Evolutionary conservation across 2,113 vertebrate species (phyloP).

Genomic region (Leptodactylus fuscus): DNA sequence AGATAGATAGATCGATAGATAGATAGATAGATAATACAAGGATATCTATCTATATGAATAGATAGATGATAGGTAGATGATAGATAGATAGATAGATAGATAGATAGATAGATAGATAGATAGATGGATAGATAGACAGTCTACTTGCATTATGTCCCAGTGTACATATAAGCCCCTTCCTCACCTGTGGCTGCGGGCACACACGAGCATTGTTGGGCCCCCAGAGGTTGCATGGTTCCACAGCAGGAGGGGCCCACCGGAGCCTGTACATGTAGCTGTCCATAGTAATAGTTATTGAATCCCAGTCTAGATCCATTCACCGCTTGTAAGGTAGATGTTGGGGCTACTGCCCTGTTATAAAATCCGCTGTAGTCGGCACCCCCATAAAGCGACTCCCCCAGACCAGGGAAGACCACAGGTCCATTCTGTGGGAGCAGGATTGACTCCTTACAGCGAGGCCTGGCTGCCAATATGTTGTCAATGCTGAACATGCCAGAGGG

Average conservation of each 20-base stretch:
- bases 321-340: conserved; percentile 79
- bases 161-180: neutral
- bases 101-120: neutral
- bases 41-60: neutral
- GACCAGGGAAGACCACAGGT: conserved; percentile 83
- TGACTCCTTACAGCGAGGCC: conserved; percentile 93
- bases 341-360: conserved; percentile 84
- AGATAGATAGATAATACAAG: conserved; percentile 1
- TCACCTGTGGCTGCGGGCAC: conserved; percentile 83
- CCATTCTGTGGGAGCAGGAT: conserved; percentile 83
- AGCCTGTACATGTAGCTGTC: conserved; percentile 91
- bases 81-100: conserved; percentile 3
- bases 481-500: conserved; percentile 98
- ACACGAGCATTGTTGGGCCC: conserved; percentile 92
- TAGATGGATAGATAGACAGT: neutral
- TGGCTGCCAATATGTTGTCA: conserved; percentile 94
- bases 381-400: conserved; percentile 87
- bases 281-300: conserved; percentile 94
- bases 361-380: conserved; percentile 88
- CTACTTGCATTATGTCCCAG: neutral
- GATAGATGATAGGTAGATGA: neutral
- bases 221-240: conserved; percentile 82
- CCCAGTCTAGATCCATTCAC: conserved; percentile 83
- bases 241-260: conserved; percentile 88
- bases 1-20: conserved; percentile 21